Evolutionary conservation across 2,797 vertebrate genomes (phyloP), one percentile per base, ranked within the genome.

Genomic region (Discoglossus pictus): DNA sequence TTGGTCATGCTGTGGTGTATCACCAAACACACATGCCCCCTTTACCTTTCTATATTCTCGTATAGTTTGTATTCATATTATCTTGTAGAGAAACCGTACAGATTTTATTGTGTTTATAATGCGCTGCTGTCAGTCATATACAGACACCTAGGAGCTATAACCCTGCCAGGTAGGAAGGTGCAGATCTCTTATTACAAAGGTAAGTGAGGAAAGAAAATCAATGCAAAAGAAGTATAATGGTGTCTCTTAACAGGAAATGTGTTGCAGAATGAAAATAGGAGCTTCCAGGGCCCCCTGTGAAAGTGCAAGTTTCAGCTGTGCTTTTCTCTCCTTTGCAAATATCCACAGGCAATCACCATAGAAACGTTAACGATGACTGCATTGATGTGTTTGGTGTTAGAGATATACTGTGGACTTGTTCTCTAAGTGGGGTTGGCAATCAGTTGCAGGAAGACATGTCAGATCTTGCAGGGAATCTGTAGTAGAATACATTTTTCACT

Each of bases 201-300:
- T 73, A 64, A 31, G 7, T 73, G 0, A 2, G 72, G 54, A 64
- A 43, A n/a, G n/a, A n/a, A 61, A 73, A 72, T 17, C 75, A 79
- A 73, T 64, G 48, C 1, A 21, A 67, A 74, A 68, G 51, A 2
- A 61, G 43, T 13, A 73, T 24, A 59, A 39, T 1, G n/a, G n/a
- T 12, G 55, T 55, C 74, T 76, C 65, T 72, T 73, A 50, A 77
- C 76, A 61, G 78, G 68, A 77, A 73, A 79, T 79, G 23, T 60
- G 81, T 81, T 76, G 51, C 51, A 65, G 68, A 54, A 0, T 5
- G 70, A 65, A 43, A 73, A 70, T 36, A 12, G 9, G 16, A 21
- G 43, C 2, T 1, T 0, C 1, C 9, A 24, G 2, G 9, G 21
- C 13, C 21, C 20, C 46, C 2, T 24, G 46, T 2, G 23, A 13